A percentile compares a stretch with the other conserved stretches of the same genome.
Conservation (phyloP, 2,888 invertebrate genomes). For the Volucella zonaria region DNA sequence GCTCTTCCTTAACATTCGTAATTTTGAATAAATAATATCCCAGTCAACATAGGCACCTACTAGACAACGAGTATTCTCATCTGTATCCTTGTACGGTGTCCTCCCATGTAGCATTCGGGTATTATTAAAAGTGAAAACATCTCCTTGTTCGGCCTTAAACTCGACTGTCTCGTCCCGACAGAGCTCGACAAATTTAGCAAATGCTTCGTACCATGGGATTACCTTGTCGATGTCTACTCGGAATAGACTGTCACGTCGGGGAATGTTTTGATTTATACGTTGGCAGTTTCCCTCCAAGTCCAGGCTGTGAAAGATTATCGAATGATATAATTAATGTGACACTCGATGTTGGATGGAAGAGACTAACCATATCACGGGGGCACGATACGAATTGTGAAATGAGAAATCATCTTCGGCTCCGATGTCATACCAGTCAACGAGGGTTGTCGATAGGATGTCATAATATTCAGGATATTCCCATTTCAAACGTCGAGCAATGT, state of each 20-base stretch:
- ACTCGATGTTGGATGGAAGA: not conserved
- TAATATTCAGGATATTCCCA: slow-evolving; percentile 84
- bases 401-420: slow-evolving; percentile 86
- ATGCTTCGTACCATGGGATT: slow-evolving; percentile 87
- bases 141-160: slow-evolving; percentile 86
- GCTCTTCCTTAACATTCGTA: slow-evolving; percentile 75
- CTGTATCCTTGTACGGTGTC: slow-evolving; percentile 85
- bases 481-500: slow-evolving; percentile 85
- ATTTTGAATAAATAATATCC: slow-evolving; percentile 89
- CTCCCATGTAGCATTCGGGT: slow-evolving; percentile 88
- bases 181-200: slow-evolving; percentile 85
- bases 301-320: slow-evolving; percentile 66
- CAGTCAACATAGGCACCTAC: slow-evolving; percentile 90
- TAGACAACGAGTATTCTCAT: slow-evolving; percentile 84
- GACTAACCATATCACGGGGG: slow-evolving; percentile 85
- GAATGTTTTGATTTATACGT: slow-evolving; percentile 88
- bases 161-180: slow-evolving; percentile 85
- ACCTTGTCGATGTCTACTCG: slow-evolving; percentile 85
- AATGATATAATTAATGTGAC: slow-evolving; percentile 5
- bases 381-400: slow-evolving; percentile 85
- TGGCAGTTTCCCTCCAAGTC: slow-evolving; percentile 83
- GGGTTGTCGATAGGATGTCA: slow-evolving; percentile 84
- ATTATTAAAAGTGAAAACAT: slow-evolving; percentile 89
- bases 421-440: slow-evolving; percentile 89
- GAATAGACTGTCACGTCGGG: slow-evolving; percentile 88